Percentiles rank a stretch among this genome's conserved stretches.
Conservation (phyloP, 2,888 invertebrate genomes). For the Anagyrus pseudococci region DNA sequence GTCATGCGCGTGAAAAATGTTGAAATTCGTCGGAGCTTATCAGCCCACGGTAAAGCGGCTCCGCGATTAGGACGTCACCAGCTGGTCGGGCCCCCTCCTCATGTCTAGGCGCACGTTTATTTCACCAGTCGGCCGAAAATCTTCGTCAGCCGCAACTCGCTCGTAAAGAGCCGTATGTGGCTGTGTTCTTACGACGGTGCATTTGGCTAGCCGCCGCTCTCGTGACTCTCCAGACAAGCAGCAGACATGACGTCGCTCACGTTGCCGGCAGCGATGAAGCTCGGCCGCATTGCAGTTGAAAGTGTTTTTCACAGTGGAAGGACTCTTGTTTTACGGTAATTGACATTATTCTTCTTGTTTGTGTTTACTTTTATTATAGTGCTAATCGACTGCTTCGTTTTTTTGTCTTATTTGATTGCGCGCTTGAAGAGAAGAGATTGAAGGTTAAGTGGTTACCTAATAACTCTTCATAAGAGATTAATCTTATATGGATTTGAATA, state of each 20-base stretch:
- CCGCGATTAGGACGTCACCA: too few species aligned
- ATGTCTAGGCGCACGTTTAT: too few species aligned
- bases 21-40: too few species aligned
- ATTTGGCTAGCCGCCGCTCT: too few species aligned
- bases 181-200: too few species aligned
- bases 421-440: neutral
- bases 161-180: too few species aligned
- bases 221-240: neutral
- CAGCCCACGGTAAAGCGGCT: too few species aligned
- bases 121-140: too few species aligned
- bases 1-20: too few species aligned
- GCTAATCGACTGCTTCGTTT: neutral
- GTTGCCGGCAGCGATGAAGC: constrained; percentile 63
- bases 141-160: too few species aligned
- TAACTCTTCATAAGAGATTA: too few species aligned
- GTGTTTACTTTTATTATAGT: neutral
- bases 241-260: constrained; percentile 64
- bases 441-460: constrained; percentile 50
- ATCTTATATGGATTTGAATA: neutral
- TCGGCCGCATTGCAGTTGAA: constrained; percentile 64
- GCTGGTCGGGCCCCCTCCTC: too few species aligned
- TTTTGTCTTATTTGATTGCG: neutral
- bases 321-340: constrained; percentile 64
- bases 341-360: neutral
- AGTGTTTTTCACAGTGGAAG: constrained; percentile 62